Evolutionary conservation across 2,797 vertebrate species (phyloP).

Genomic region (Periophthalmus magnuspinnatus): DNA sequence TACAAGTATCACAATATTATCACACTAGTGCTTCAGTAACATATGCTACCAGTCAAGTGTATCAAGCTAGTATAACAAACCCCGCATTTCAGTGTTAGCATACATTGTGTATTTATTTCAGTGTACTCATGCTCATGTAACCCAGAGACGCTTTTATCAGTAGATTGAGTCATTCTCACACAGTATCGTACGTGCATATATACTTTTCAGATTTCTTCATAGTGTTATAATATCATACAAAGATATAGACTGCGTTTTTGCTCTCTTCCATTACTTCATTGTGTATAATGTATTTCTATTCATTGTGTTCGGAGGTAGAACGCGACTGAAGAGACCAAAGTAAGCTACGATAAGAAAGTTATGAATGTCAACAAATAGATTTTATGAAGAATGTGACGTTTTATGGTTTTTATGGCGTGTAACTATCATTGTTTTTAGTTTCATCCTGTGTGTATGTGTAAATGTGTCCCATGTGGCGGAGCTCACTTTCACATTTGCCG

Average conservation of each 20-base stretch:
- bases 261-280: constrained; percentile 58
- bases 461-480: constrained; percentile 9
- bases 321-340: constrained; percentile 68
- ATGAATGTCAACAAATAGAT: constrained; percentile 57
- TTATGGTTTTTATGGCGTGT: constrained; percentile 1
- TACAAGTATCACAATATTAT: constrained; percentile 30
- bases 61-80: constrained; percentile 60
- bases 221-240: constrained; percentile 66
- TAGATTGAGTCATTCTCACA: constrained; percentile 52
- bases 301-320: constrained; percentile 57
- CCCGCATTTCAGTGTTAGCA: constrained; percentile 67
- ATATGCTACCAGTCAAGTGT: constrained; percentile 63
- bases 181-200: constrained; percentile 58
- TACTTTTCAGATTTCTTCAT: constrained; percentile 61
- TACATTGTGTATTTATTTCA: constrained; percentile 70
- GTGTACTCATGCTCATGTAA: constrained; percentile 63
- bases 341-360: constrained; percentile 54
- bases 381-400: constrained; percentile 55
- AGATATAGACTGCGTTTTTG: constrained; percentile 53
- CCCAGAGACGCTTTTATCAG: constrained; percentile 61
- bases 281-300: constrained; percentile 43
- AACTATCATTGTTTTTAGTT: neutral
- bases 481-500: constrained; percentile 38
- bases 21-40: constrained; percentile 69
- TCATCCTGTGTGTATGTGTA: constrained; percentile 18